Base-by-base conservation (phyloP, 1,140 invertebrate genomes). In the Diachasma alloeum region DNA sequence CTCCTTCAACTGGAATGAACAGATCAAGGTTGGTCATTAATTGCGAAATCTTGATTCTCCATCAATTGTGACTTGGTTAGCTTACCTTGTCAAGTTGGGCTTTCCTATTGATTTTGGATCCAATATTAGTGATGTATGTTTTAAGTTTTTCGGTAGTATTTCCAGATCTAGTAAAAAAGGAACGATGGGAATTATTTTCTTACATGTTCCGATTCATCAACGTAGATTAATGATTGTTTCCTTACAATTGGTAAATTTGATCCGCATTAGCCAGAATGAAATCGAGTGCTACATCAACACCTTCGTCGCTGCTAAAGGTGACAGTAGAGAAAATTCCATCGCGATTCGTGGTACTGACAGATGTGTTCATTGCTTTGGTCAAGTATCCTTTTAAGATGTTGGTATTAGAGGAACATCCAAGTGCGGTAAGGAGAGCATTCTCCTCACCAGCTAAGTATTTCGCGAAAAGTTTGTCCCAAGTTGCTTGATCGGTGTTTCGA, bases 381-480 rank as follows among this genome's bases (percentile, higher is more conserved):
- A 77, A 59, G 59, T 53, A 77, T 39, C 13, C 8, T 4, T 91
- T 92, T 2, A 96, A 86, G 56, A 96, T 90, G 91, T 94, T 94
- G 0, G 92, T 91, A 77, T 95, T 92, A 39, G 92, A 89, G 0
- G 93, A 92, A 81, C 95, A 97, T 0, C 94, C 94, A 11, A 97
- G 84, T 0, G 95, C 92, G 15, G 88, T 90, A 0, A 96, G 87
- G 8, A 97, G 84, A 8, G 92, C 91, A 0, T 92, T 93, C 0
- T 94, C 92, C 74, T 92, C 92, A 0, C 93, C 91, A 5, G 90
- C 91, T 11, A 91, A 80, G 82, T 95, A 97, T 17, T 93, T 88
- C 24, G 93, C 88, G 91, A 94, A 95, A 0, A 93, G 91, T 87
- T 96, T 96, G 56, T 95, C 90, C 96, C 95, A 97, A 83, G 95